These are phyloP conservation scores for Bicyclus anynana DNA, from an alignment of 1,140 invertebrate genomes.

Conservation along the genomic window DNA sequence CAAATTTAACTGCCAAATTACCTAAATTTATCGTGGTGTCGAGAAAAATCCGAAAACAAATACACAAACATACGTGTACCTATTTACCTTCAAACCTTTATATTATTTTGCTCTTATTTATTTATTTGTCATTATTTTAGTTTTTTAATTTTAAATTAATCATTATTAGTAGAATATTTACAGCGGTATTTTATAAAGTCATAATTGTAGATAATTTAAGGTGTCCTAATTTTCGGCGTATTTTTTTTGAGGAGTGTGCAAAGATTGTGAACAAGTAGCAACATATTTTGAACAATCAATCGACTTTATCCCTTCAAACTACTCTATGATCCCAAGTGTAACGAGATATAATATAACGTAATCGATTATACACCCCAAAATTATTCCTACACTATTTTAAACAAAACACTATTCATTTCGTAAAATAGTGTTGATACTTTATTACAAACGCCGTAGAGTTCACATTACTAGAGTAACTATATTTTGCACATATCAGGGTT, in stretches of 20 bases:
- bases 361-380: conserved; percentile 67
- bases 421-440: neutral
- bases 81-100: no score
- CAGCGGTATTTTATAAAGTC: no score
- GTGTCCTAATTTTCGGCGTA: neutral
- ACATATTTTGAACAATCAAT: conserved; percentile 43
- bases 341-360: conserved; percentile 59
- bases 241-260: neutral
- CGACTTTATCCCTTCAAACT: conserved; percentile 40
- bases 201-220: conserved; percentile 3
- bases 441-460: conserved; percentile 22
- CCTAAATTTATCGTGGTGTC: no score
- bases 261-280: conserved; percentile 8
- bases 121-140: no score
- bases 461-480: conserved; percentile 14
- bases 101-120: no score
- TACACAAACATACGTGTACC: no score
- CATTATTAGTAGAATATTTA: no score
- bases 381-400: conserved; percentile 41
- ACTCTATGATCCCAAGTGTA: conserved; percentile 48
- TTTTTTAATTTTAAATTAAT: no score
- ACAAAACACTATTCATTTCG: neutral
- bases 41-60: no score
- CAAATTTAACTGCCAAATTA: no score
- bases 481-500: neutral